A percentile compares a stretch with the other conserved stretches of the same genome.
phyloP scores from a whole-genome alignment of 2,797 vertebrate genomes.

The Sebastiscus tertius region DNA sequence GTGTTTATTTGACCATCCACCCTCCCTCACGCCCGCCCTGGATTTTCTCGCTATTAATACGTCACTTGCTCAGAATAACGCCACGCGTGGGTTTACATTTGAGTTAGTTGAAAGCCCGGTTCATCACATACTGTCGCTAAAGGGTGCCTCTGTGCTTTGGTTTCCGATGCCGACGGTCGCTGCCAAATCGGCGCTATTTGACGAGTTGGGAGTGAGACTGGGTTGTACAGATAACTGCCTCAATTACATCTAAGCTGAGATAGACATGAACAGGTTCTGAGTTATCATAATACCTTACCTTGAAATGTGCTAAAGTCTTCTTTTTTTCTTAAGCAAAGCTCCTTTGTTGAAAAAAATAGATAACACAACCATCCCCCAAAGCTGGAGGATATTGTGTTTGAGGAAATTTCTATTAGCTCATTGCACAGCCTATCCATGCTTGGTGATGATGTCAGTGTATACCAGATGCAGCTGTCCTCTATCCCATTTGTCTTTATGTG shows the following conservation, averaged over 20 bases:
- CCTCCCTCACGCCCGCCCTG: background rate
- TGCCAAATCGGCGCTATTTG: background rate
- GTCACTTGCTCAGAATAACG: background rate
- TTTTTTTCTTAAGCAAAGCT: background rate
- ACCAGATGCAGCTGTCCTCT: conserved; percentile 41
- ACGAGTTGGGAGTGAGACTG: background rate
- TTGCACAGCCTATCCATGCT: conserved; percentile 12
- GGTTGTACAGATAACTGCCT: background rate
- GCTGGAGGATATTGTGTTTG: background rate
- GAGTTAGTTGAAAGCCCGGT: background rate
- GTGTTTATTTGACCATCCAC: too few species aligned
- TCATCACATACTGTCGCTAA: background rate
- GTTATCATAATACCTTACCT: background rate
- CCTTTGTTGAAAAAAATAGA: background rate
- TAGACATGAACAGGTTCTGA: conserved; percentile 6
- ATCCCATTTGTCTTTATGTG: conserved; percentile 45
- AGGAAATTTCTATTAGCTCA: conserved; percentile 24
- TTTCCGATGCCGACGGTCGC: background rate
- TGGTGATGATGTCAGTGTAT: conserved; percentile 13
- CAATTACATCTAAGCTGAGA: conserved; percentile 5
- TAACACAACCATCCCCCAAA: background rate
- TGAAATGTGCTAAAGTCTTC: background rate
- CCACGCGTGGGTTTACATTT: background rate
- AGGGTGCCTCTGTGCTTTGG: background rate
- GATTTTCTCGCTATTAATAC: background rate